Percentiles rank a stretch among this genome's conserved stretches.
Conservation (phyloP, 1,140 invertebrate genomes). For the Dendroctonus ponderosae region DNA sequence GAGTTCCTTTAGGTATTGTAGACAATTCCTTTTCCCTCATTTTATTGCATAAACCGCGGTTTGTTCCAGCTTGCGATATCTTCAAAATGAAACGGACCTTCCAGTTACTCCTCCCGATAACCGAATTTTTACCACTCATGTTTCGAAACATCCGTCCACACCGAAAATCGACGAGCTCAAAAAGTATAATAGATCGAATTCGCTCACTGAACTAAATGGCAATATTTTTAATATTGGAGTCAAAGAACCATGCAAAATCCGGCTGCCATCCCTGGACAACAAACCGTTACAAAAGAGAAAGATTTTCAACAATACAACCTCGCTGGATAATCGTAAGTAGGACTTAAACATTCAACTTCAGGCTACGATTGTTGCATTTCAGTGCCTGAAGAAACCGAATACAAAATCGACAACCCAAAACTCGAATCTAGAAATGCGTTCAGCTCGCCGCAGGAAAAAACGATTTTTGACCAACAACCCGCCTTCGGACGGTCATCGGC, state of each 20-base stretch:
- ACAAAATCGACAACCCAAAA: slow-evolving; percentile 6
- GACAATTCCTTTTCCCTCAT: neutral
- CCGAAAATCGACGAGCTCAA: slow-evolving; percentile 25
- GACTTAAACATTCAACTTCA: neutral
- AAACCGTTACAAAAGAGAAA: slow-evolving; percentile 45
- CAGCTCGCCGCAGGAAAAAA: slow-evolving; percentile 50
- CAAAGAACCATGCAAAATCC: slow-evolving; percentile 46
- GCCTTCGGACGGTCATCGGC: slow-evolving; percentile 42
- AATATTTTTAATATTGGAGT: slow-evolving; percentile 47
- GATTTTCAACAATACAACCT: slow-evolving; percentile 45
- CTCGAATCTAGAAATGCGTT: slow-evolving; percentile 46
- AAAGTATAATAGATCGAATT: slow-evolving; percentile 38
- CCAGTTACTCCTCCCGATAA: slow-evolving; percentile 36
- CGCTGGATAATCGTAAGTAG: slow-evolving; percentile 48
- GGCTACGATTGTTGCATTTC: slow-evolving; percentile 15
- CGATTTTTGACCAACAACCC: slow-evolving; percentile 38
- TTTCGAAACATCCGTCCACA: slow-evolving; percentile 22
- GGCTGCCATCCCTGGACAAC: slow-evolving; percentile 46
- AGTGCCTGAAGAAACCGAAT: slow-evolving; percentile 49
- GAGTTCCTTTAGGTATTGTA: slow-evolving; percentile 70
- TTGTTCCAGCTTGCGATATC: slow-evolving; percentile 51
- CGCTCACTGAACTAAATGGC: slow-evolving; percentile 42
- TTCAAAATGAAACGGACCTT: slow-evolving; percentile 49
- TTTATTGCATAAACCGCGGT: neutral
- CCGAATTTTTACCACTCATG: slow-evolving; percentile 30